Evolutionary conservation across 2,113 vertebrate species (phyloP).

Genomic region (Tachysurus fulvidraco): DNA sequence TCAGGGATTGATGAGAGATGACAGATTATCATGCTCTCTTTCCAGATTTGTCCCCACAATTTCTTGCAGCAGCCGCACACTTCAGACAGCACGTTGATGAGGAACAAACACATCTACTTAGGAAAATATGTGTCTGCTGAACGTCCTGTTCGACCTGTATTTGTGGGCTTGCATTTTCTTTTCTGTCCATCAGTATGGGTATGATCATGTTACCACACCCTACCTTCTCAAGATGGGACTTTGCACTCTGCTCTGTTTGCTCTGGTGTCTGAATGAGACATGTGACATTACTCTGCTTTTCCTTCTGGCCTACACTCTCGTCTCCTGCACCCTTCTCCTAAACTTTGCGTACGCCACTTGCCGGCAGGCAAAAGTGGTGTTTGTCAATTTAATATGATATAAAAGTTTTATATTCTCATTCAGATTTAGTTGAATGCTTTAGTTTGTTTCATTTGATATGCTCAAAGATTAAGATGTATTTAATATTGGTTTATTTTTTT

Average conservation of each 20-base stretch:
- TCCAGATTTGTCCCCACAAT: background rate
- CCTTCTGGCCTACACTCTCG: background rate
- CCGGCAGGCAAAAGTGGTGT: background rate
- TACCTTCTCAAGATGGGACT: conserved; percentile 30
- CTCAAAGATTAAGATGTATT: background rate
- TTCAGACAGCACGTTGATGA: conserved; percentile 4
- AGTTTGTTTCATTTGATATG: conserved; percentile 1
- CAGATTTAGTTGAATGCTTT: background rate
- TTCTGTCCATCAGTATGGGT: conserved; percentile 2
- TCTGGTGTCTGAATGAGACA: conserved; percentile 29
- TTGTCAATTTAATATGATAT: background rate
- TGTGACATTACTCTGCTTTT: conserved; percentile 40
- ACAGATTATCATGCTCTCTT: conserved; percentile 19
- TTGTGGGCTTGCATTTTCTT: background rate
- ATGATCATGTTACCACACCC: conserved; percentile 6
- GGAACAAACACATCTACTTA: conserved; percentile 25
- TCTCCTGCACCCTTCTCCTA: background rate
- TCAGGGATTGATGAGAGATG: background rate
- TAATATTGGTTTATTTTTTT: background rate
- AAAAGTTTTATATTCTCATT: background rate
- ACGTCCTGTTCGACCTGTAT: background rate
- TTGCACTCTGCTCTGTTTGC: conserved; percentile 32
- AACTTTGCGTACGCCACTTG: background rate
- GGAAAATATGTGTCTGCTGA: background rate
- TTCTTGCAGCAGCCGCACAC: background rate